Percentiles rank a stretch among this genome's conserved stretches.
Conservation (phyloP, 2,113 vertebrate genomes). For the Colossoma macropomum region DNA sequence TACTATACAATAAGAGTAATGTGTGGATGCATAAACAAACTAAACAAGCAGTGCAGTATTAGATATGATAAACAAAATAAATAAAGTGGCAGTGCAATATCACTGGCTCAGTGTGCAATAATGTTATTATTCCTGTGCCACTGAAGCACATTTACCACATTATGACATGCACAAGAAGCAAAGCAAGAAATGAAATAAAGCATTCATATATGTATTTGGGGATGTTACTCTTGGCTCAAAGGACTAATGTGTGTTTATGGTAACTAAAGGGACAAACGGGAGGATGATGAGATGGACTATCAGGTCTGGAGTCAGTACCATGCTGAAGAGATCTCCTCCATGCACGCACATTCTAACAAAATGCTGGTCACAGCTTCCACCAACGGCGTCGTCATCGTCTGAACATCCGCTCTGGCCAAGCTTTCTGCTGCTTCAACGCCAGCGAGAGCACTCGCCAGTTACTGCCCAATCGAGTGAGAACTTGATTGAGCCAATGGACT, state of each 20-base stretch:
- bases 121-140: background rate
- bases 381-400: conserved; percentile 70
- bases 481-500: too few relatives aligned
- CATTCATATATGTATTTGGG: too few relatives aligned
- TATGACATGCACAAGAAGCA: too few relatives aligned
- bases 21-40: too few relatives aligned
- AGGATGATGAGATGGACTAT: conserved; percentile 50
- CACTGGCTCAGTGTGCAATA: too few relatives aligned
- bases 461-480: conserved; percentile 58
- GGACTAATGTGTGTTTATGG: background rate
- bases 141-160: background rate
- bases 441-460: conserved; percentile 54
- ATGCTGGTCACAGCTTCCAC: conserved; percentile 70
- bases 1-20: too few relatives aligned
- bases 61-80: too few relatives aligned
- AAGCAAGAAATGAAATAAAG: too few relatives aligned
- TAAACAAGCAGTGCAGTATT: too few relatives aligned
- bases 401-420: conserved; percentile 56
- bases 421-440: conserved; percentile 67
- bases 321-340: conserved; percentile 65
- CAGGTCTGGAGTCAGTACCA: conserved; percentile 71
- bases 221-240: too few relatives aligned
- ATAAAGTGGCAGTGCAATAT: too few relatives aligned
- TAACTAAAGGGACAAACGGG: conserved; percentile 49
- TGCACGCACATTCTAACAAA: conserved; percentile 65